phyloP scores from a whole-genome alignment of 2,113 vertebrate genomes.

The Daubentonia madagascariensis region DNA sequence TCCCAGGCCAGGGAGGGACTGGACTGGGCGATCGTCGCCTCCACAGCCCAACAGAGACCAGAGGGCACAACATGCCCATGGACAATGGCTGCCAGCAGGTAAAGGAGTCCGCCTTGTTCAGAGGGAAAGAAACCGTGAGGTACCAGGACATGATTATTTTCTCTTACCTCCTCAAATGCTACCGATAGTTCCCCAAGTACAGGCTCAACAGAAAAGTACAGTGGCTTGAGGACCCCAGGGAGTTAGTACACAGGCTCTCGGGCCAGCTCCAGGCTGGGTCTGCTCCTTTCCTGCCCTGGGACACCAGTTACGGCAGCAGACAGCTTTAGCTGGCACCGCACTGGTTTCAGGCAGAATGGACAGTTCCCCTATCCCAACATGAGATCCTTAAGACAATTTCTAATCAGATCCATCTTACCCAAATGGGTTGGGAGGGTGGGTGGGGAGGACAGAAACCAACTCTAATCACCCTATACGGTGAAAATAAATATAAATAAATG shows the following conservation, averaged over 20 bases:
- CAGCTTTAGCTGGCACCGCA: not conserved
- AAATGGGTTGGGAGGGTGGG: not conserved
- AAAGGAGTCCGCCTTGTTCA: not conserved
- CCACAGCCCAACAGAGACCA: not conserved
- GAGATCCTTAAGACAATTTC: not conserved
- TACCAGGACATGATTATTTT: not conserved
- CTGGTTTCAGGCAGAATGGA: not conserved
- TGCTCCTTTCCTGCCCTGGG: fast-evolving
- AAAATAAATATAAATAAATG: slow-evolving; percentile 29
- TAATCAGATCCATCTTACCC: not conserved
- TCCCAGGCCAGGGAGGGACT: not conserved
- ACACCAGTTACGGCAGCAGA: not conserved
- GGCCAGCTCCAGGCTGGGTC: not conserved
- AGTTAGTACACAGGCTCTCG: fast-evolving
- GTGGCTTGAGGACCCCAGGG: not conserved
- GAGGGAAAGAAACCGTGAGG: not conserved
- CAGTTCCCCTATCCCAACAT: fast-evolving
- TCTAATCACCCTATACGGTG: not conserved
- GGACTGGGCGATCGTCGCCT: fast-evolving
- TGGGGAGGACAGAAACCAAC: not conserved
- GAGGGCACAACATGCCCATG: too few species aligned
- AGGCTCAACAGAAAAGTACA: not conserved
- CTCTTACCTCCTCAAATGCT: not conserved
- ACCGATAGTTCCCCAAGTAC: not conserved
- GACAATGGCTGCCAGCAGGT: not conserved